A percentile compares a stretch with the other conserved stretches of the same genome.
These are phyloP conservation scores for Mesoclemmys tuberculata DNA, from an alignment of 2,113 vertebrate species.

Conservation along the genomic window DNA sequence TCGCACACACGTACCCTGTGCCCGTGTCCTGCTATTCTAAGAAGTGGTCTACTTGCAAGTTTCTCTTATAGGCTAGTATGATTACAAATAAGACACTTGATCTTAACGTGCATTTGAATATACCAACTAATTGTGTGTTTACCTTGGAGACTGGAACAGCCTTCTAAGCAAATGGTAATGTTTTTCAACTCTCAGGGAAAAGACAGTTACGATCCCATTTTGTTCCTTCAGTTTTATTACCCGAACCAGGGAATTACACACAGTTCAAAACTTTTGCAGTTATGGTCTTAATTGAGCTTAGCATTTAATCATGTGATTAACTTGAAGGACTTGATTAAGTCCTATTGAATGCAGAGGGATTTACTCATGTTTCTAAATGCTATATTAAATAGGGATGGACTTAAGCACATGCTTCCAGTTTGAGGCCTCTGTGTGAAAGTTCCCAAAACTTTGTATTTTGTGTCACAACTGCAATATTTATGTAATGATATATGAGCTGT, in stretches of 20 bases:
- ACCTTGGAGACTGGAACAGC: neutral
- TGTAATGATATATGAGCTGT: neutral
- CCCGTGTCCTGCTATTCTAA: neutral
- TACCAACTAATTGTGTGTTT: neutral
- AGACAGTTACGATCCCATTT: neutral
- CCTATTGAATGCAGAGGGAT: neutral
- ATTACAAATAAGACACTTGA: neutral
- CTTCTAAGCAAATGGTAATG: neutral
- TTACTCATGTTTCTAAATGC: neutral
- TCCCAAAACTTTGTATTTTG: neutral
- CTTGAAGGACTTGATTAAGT: conserved; percentile 9
- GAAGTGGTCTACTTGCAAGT: neutral
- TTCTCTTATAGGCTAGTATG: neutral
- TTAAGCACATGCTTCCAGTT: neutral
- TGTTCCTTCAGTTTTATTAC: neutral
- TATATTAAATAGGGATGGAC: neutral
- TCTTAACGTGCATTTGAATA: neutral
- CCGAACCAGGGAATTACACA: neutral
- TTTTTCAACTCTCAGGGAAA: neutral
- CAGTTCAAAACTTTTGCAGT: neutral
- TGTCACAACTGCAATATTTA: neutral
- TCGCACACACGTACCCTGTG: neutral
- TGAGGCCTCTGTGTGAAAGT: neutral
- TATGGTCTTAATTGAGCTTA: neutral
- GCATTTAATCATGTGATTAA: neutral